These are phyloP conservation scores for Centropus unirufus DNA, from an alignment of 2,113 vertebrate species.

Conservation along the genomic window DNA sequence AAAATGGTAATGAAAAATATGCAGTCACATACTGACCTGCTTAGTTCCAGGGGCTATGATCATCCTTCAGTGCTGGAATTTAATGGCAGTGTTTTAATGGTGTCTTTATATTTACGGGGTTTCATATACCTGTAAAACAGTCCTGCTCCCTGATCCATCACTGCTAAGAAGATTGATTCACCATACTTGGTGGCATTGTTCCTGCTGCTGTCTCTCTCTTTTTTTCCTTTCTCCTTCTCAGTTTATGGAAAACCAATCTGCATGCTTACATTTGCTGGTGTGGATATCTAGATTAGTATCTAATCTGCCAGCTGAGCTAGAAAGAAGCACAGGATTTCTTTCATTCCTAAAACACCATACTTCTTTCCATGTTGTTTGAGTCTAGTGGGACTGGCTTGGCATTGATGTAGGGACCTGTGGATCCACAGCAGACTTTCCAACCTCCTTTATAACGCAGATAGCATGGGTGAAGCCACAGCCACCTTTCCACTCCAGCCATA, in stretches of 20 bases:
- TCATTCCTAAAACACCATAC: not conserved
- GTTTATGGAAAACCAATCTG: slow-evolving; percentile 27
- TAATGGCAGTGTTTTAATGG: slow-evolving; percentile 66
- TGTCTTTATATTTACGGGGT: not conserved
- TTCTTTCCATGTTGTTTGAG: not conserved
- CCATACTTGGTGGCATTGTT: slow-evolving; percentile 1
- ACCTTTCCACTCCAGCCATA: not conserved
- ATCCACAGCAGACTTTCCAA: not conserved
- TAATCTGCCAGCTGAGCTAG: not conserved
- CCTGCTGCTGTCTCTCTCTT: not conserved
- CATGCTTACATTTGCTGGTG: not conserved
- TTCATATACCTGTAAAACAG: slow-evolving; percentile 65
- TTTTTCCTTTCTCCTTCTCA: not conserved
- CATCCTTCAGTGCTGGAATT: slow-evolving; percentile 42
- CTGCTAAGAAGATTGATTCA: slow-evolving; percentile 52
- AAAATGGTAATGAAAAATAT: slow-evolving; percentile 57
- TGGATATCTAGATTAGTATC: not conserved
- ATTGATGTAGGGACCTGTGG: not conserved
- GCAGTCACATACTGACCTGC: slow-evolving; percentile 46
- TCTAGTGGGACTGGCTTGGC: not conserved
- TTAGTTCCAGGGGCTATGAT: slow-evolving; percentile 26
- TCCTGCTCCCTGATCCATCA: slow-evolving; percentile 59
- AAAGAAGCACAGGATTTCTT: not conserved
- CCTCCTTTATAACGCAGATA: not conserved
- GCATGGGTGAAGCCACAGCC: not conserved